Evolutionary conservation across 1,140 invertebrate species (phyloP), one percentile per base, ranked within the genome.

Genomic region (Homarus americanus): DNA sequence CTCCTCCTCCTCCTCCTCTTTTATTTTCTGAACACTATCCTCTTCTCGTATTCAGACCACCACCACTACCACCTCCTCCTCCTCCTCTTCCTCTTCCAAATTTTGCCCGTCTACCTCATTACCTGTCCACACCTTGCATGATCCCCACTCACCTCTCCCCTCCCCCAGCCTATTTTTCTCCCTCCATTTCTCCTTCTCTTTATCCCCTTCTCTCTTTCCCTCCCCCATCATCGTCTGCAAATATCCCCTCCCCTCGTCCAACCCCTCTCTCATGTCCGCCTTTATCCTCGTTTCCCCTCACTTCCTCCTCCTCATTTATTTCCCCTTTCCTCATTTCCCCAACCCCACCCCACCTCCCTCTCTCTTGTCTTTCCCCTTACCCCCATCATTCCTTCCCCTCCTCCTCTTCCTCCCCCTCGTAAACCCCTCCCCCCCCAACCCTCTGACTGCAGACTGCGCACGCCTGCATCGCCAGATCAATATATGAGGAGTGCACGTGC

Each of bases 401-500:
- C 32, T 9, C 24, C 10, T 1, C 17, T 36, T 5, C 44, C 79
- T 58, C 32, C 12, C 79, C 79, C n/a, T 12, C n/a, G n/a, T n/a
- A n/a, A n/a, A n/a, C n/a, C 36, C 10, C 36, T 28, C 36, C 15
- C 40, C 75, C 75, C 41, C 32, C 75, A n/a, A n/a, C n/a, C 38
- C 75, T 40, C 34, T 24, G 17, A 41, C 75, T 41, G 41, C 36
- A 41, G 12, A 20, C 17, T 76, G 75, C 75, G 75, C 75, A 76
- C 36, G 9, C 75, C 75, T 15, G 75, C 75, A 40, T 20, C 75
- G 17, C 20, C 38, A 28, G 75, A 76, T 76, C 75, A 76, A 76
- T 76, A 76, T 76, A 32, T 41, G 75, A 76, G 75, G 28, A 40
- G 36, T 12, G 20, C 75, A 41, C 36, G 28, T 76, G 75, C 75